Percentiles rank a stretch among this genome's conserved stretches.
Conservation (phyloP, 1,140 invertebrate genomes). For the Thrips palmi region DNA sequence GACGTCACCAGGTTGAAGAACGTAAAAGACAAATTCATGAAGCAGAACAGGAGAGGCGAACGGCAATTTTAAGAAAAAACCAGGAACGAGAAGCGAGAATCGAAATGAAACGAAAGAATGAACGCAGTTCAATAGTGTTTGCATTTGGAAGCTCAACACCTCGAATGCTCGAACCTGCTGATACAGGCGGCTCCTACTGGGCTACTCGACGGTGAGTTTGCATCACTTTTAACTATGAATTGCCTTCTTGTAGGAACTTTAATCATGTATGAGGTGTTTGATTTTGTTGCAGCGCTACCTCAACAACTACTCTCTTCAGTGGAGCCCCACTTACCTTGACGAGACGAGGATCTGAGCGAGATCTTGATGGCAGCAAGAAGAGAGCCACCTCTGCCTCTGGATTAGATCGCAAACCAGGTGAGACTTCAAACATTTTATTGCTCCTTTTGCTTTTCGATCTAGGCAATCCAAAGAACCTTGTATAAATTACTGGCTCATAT, state of each 20-base stretch:
- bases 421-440: no score
- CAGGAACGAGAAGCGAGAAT: slow-evolving; percentile 65
- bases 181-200: slow-evolving; percentile 61
- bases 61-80: slow-evolving; percentile 67
- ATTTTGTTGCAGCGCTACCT: slow-evolving; percentile 46
- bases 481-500: no score
- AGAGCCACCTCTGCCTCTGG: slow-evolving; percentile 54
- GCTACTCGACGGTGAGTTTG: slow-evolving; percentile 42
- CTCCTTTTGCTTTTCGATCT: no score
- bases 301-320: slow-evolving; percentile 60
- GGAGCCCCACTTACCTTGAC: slow-evolving; percentile 47
- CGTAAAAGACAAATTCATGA: slow-evolving; percentile 71
- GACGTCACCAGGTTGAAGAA: slow-evolving; percentile 62
- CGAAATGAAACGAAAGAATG: slow-evolving; percentile 50
- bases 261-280: slow-evolving; percentile 1
- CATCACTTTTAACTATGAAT: not conserved
- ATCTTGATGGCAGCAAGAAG: slow-evolving; percentile 65
- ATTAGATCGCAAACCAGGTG: slow-evolving; percentile 43
- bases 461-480: no score
- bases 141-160: slow-evolving; percentile 81
- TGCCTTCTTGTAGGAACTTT: slow-evolving; percentile 2
- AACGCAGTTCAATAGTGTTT: slow-evolving; percentile 49
- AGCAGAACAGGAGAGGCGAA: slow-evolving; percentile 62
- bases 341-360: slow-evolving; percentile 61
- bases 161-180: slow-evolving; percentile 62